Conservation (phyloP, 2,113 vertebrate genomes). For the Irena cyanogastra region DNA sequence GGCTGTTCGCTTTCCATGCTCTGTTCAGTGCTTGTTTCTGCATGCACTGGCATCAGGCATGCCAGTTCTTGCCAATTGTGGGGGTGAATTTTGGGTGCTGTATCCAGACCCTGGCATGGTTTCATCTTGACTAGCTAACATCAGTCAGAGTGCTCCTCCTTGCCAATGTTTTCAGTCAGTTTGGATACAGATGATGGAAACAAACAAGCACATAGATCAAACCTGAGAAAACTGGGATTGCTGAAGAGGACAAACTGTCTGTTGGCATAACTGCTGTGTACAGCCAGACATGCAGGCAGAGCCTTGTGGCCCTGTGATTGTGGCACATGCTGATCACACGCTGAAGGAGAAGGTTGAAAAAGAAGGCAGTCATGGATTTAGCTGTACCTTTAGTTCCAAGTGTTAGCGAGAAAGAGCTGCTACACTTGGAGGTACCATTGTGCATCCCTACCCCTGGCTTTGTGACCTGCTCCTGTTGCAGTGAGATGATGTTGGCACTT, state of each 20-base stretch:
- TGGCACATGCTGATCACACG: accelerated
- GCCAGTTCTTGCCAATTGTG: constrained; percentile 22
- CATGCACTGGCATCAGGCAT: background rate
- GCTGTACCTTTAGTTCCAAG: background rate
- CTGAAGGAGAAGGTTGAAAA: background rate
- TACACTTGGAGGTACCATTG: background rate
- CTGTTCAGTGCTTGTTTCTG: background rate
- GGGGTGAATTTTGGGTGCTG: constrained; percentile 25
- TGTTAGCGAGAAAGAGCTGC: background rate
- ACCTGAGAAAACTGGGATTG: background rate
- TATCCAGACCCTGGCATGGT: background rate
- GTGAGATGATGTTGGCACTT: background rate
- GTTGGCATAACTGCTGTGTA: background rate
- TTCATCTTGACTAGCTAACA: background rate
- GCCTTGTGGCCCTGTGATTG: background rate
- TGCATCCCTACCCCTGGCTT: background rate
- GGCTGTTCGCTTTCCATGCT: accelerated
- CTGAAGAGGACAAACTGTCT: background rate
- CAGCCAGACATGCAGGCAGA: background rate
- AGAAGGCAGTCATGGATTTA: background rate
- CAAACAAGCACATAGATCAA: background rate
- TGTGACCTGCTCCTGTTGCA: background rate
- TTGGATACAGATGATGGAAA: background rate
- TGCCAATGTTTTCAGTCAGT: constrained; percentile 5
- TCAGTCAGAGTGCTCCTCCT: background rate